These are phyloP conservation scores for Astyanax mexicanus DNA, from an alignment of 2,797 vertebrate species.

Conservation along the genomic window DNA sequence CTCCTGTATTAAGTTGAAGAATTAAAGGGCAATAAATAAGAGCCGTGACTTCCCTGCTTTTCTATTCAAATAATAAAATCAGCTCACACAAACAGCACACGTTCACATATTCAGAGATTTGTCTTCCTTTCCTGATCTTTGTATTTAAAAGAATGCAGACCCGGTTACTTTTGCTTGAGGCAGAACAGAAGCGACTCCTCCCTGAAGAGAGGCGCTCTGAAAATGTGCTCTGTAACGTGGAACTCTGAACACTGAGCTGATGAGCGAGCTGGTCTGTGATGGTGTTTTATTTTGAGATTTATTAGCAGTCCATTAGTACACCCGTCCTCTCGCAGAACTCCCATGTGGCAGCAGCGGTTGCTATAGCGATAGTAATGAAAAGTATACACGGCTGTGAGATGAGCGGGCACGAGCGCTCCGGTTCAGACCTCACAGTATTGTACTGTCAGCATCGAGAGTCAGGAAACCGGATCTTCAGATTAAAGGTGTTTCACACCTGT, in stretches of 20 bases:
- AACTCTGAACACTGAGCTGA: neutral
- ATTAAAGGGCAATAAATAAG: too few species aligned
- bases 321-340: slow-evolving; percentile 48
- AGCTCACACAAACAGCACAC: too few species aligned
- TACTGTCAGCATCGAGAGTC: neutral
- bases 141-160: neutral
- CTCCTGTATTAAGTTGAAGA: too few species aligned
- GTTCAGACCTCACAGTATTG: slow-evolving; percentile 35
- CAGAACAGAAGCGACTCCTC: neutral
- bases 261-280: slow-evolving; percentile 38
- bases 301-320: slow-evolving; percentile 56
- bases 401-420: slow-evolving; percentile 23
- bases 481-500: too few species aligned
- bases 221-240: neutral
- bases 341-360: slow-evolving; percentile 52
- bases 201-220: neutral
- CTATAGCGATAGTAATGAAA: slow-evolving; percentile 56
- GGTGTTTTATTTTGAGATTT: slow-evolving; percentile 53
- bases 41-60: too few species aligned
- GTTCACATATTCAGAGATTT: neutral
- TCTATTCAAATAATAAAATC: too few species aligned
- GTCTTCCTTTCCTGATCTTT: neutral
- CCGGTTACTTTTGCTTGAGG: neutral
- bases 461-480: too few species aligned
- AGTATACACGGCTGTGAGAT: slow-evolving; percentile 42